Percentiles rank a stretch among this genome's conserved stretches.
phyloP scores from a whole-genome alignment of 2,113 vertebrate species.

The Pseudorasbora parva region DNA sequence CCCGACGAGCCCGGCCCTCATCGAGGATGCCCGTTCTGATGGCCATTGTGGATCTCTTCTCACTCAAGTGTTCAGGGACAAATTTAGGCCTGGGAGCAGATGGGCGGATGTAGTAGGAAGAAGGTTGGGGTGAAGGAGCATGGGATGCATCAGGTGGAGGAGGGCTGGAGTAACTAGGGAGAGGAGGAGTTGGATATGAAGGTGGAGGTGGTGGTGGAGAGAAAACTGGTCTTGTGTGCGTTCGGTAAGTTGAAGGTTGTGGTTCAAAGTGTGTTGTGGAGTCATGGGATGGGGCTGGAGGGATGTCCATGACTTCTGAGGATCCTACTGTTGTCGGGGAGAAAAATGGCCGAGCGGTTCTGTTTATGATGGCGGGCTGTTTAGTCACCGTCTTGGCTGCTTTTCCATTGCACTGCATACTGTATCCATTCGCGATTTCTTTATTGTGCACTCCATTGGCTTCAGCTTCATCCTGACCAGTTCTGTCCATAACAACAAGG shows the following conservation, averaged over 20 bases:
- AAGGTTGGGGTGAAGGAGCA: conserved; percentile 77
- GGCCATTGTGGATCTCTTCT: conserved; percentile 60
- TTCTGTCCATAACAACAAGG: conserved; percentile 52
- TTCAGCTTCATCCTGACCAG: conserved; percentile 52
- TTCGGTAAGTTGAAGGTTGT: conserved; percentile 49
- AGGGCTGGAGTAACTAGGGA: conserved; percentile 70
- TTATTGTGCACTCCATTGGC: conserved; percentile 54
- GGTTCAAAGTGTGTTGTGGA: conserved; percentile 64
- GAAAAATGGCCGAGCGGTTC: conserved; percentile 92
- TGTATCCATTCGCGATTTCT: conserved; percentile 66
- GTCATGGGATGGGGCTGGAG: conserved; percentile 73
- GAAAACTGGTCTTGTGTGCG: conserved; percentile 37
- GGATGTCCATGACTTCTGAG: conserved; percentile 67
- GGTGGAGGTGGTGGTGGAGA: conserved; percentile 57
- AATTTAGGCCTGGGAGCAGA: conserved; percentile 73
- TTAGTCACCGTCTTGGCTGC: conserved; percentile 60
- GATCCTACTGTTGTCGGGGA: conserved; percentile 70
- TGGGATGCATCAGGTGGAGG: conserved; percentile 73
- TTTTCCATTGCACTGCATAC: conserved; percentile 59
- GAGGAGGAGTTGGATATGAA: conserved; percentile 58
- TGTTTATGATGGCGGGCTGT: conserved; percentile 82
- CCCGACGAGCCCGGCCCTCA: conserved; percentile 77
- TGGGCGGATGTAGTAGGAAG: conserved; percentile 72
- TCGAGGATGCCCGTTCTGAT: conserved; percentile 89
- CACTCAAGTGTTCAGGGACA: conserved; percentile 62